These are phyloP conservation scores for Premnoplex brunnescens DNA, from an alignment of 2,797 vertebrate genomes.

Conservation along the genomic window DNA sequence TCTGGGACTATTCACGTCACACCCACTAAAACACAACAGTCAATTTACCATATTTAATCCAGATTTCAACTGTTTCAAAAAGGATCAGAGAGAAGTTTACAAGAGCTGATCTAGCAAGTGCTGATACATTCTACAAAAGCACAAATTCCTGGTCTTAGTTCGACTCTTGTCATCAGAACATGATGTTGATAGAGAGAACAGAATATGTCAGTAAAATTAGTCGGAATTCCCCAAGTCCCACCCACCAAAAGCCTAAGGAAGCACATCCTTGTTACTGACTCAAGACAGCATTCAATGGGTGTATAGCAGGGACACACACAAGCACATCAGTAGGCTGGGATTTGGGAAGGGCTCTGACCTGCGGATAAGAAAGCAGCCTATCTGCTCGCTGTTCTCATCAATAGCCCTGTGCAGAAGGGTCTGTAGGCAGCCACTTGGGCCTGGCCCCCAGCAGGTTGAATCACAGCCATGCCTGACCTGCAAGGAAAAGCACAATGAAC, in stretches of 20 bases:
- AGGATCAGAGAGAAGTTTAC: neutral
- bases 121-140: neutral
- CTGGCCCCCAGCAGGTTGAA: slow-evolving; percentile 90
- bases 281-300: neutral
- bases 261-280: neutral
- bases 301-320: neutral
- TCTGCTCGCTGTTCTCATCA: slow-evolving; percentile 92
- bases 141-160: neutral
- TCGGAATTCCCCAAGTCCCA: neutral
- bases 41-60: neutral
- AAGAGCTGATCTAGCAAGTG: neutral
- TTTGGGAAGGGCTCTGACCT: slow-evolving; percentile 78
- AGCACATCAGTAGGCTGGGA: neutral
- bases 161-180: neutral
- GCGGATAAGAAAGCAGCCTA: slow-evolving; percentile 94
- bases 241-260: neutral
- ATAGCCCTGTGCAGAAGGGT: slow-evolving; percentile 94
- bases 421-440: slow-evolving; percentile 91
- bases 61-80: neutral
- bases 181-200: accelerated
- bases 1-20: slow-evolving; percentile 93
- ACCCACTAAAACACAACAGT: slow-evolving; percentile 80
- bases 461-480: slow-evolving; percentile 98
- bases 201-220: neutral
- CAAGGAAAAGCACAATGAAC: neutral